Percentiles rank a stretch among this genome's conserved stretches.
These are phyloP conservation scores for Papilio polytes DNA, from an alignment of 1,140 invertebrate species.

Conservation along the genomic window DNA sequence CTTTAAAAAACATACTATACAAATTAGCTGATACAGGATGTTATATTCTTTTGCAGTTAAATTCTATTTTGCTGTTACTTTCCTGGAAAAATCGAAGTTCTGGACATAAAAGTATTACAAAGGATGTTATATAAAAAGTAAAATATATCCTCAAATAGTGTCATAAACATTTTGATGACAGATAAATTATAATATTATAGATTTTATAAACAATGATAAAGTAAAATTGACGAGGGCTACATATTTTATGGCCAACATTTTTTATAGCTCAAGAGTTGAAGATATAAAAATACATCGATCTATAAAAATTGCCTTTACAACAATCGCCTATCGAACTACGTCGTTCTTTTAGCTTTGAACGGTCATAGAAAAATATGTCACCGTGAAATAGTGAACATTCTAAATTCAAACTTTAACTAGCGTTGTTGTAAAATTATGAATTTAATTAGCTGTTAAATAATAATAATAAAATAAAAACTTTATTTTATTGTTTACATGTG, in stretches of 20 bases:
- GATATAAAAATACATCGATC: not conserved
- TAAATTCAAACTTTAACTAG: no score
- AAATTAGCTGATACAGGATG: not conserved
- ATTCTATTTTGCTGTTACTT: not conserved
- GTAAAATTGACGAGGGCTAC: not conserved
- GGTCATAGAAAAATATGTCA: no score
- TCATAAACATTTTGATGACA: constrained; percentile 10
- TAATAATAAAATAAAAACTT: no score
- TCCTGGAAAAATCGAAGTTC: no score
- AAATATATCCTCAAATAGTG: not conserved
- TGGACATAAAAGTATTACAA: not conserved
- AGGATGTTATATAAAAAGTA: not conserved
- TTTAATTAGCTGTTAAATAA: no score
- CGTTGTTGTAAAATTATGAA: no score
- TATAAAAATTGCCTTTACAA: not conserved
- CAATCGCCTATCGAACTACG: not conserved
- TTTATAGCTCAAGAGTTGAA: not conserved
- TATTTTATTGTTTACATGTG: no score
- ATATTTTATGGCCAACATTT: constrained; percentile 1
- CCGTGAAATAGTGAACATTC: no score
- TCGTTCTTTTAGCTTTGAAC: not conserved
- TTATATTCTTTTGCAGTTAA: not conserved
- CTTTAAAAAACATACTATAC: not conserved
- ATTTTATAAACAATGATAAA: constrained; percentile 5
- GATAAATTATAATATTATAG: constrained; percentile 1